Base-by-base conservation (phyloP, 2,888 invertebrate species). In the Thera obeliscata region DNA sequence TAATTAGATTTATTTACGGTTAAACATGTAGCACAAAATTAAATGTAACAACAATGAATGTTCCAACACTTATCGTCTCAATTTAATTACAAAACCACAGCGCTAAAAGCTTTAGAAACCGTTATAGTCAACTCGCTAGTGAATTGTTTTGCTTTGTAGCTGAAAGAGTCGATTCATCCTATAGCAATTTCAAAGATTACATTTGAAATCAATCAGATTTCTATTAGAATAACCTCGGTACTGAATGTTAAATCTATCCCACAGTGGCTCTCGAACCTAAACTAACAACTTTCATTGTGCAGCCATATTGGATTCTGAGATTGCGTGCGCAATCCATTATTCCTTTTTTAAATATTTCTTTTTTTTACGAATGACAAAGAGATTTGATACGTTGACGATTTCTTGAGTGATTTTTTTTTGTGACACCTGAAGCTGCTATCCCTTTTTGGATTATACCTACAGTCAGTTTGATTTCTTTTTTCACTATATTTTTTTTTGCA, bases 381-480 rank as follows among this genome's bases (percentile, higher is more conserved):
- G 86, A 87, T 88, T 87, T 89, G 91, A 91, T 91, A 89, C 89
- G 87, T 86, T 87, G 90, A 90, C 90, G 87, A 87, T 88, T 81
- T 83, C 79, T 77, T 89, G 85, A 87, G 87, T 88, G 82, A 82
- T 33, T 80, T 86, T 84, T 84, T 86, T 70, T 70, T 82, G 76
- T 91, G 91, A 92, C 93, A 93, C 93, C 93, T 91, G 93, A 93
- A 90, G 85, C 82, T 83, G 75, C 76, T 79, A 86, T 87, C 87
- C 87, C 80, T 88, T 87, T 86, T 77, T 74, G 74, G 73, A 70
- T 79, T 84, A 78, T 81, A 81, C 79, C 81, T 83, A 71, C 86
- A 88, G 90, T 90, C 87, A 87, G 87, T 89, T 87, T 84, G 81
- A 79, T 79, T 78, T 80, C 79, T 81, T 87, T 88, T 88, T 86